Percentiles rank a stretch among this genome's conserved stretches.
These are phyloP conservation scores for Watsonalla binaria DNA, from an alignment of 2,888 invertebrate genomes.

Conservation along the genomic window DNA sequence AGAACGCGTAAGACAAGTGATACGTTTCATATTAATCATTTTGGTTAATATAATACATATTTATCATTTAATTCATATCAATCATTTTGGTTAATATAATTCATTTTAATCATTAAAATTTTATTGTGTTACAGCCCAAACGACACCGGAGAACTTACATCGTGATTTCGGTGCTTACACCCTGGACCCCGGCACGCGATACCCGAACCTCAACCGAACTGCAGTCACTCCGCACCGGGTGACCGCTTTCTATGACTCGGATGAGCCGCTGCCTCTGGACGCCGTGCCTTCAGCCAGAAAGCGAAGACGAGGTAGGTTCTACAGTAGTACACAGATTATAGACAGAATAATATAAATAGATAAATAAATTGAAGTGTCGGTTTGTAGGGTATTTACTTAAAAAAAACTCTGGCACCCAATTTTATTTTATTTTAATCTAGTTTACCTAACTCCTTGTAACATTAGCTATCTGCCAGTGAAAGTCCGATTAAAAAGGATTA, in stretches of 20 bases:
- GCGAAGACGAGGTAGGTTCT: constrained; percentile 40
- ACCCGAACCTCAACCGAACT: constrained; percentile 88
- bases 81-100: too few relatives aligned
- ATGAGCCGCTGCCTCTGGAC: constrained; percentile 60
- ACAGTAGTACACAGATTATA: background rate
- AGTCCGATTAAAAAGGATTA: too few relatives aligned
- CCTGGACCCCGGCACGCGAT: constrained; percentile 89
- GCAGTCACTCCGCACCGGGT: constrained; percentile 89
- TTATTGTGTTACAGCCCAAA: constrained; percentile 87
- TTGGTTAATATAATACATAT: too few relatives aligned
- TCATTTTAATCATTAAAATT: too few relatives aligned
- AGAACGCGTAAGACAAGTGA: too few relatives aligned
- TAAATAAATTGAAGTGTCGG: background rate
- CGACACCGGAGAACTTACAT: constrained; percentile 96
- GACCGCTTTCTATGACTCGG: constrained; percentile 57
- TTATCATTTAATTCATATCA: too few relatives aligned
- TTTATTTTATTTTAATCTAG: too few relatives aligned
- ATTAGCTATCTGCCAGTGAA: too few relatives aligned
- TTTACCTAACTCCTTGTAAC: too few relatives aligned
- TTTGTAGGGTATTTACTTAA: too few relatives aligned
- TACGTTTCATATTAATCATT: too few relatives aligned
- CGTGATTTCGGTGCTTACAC: constrained; percentile 93
- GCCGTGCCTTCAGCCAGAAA: constrained; percentile 40
- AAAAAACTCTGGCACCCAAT: too few relatives aligned
- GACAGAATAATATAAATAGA: background rate